These are phyloP conservation scores for Morinoia aosen DNA, from an alignment of 2,888 invertebrate genomes.

Conservation along the genomic window DNA sequence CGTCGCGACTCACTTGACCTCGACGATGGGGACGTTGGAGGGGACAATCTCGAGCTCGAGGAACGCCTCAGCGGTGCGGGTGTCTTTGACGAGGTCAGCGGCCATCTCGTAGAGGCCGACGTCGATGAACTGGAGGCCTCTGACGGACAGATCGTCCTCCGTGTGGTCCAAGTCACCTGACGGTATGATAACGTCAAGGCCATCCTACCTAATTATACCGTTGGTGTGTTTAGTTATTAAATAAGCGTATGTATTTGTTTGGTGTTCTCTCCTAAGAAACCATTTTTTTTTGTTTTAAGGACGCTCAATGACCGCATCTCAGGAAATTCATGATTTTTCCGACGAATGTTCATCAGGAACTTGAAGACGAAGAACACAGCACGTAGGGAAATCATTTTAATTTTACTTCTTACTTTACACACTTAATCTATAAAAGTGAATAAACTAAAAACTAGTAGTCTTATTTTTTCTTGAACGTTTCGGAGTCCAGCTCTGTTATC, in stretches of 20 bases:
- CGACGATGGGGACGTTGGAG: constrained; percentile 56
- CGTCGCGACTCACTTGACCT: constrained; percentile 54
- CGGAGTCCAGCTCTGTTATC: too few species aligned
- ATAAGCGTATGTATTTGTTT: background rate
- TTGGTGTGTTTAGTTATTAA: too few species aligned
- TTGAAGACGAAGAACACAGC: too few species aligned
- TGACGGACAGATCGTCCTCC: background rate
- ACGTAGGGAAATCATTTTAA: too few species aligned
- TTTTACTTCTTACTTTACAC: too few species aligned
- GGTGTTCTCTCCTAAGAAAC: background rate
- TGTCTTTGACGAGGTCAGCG: constrained; percentile 60
- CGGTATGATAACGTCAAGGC: background rate
- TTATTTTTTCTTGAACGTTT: too few species aligned
- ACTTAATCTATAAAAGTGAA: too few species aligned
- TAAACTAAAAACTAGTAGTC: too few species aligned
- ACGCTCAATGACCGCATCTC: background rate
- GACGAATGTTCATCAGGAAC: too few species aligned
- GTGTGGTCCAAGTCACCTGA: background rate
- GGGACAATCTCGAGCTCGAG: constrained; percentile 56
- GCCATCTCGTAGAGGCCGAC: constrained; percentile 53
- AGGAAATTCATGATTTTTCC: too few species aligned
- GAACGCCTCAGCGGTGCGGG: constrained; percentile 6
- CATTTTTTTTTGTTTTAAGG: background rate
- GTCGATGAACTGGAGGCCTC: background rate
- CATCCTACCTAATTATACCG: too few species aligned